phyloP scores from a whole-genome alignment of 2,888 invertebrate species.

The Venusia cambrica region DNA sequence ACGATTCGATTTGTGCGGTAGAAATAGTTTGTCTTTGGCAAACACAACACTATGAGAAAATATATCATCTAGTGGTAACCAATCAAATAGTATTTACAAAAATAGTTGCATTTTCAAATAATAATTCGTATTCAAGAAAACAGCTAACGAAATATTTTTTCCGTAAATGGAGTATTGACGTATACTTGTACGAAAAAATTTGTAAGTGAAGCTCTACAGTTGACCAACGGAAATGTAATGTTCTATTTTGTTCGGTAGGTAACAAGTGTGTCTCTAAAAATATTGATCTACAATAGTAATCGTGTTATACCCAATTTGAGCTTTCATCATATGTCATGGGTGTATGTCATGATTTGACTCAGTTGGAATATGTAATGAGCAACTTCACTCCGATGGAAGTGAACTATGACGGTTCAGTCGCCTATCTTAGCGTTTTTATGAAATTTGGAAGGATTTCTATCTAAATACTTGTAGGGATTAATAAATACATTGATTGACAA shows the following conservation, averaged over 20 bases:
- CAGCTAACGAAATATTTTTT: constrained; percentile 43
- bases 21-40: constrained; percentile 57
- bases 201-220: constrained; percentile 39
- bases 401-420: constrained; percentile 39
- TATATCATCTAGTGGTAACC: constrained; percentile 75
- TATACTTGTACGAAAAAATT: constrained; percentile 53
- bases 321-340: constrained; percentile 47
- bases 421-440: constrained; percentile 38
- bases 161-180: constrained; percentile 29
- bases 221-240: constrained; percentile 48
- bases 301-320: constrained; percentile 56
- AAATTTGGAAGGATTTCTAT: constrained; percentile 22
- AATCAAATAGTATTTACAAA: constrained; percentile 78
- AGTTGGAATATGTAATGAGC: constrained; percentile 61
- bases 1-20: constrained; percentile 58
- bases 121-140: constrained; percentile 51
- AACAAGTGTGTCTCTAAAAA: constrained; percentile 75
- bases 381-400: constrained; percentile 41
- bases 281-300: constrained; percentile 66
- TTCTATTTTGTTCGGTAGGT: constrained; percentile 44
- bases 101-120: constrained; percentile 75
- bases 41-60: constrained; percentile 75
- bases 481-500: constrained; percentile 56
- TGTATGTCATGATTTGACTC: constrained; percentile 54
- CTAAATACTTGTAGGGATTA: constrained; percentile 46